Evolutionary conservation across 2,113 vertebrate species (phyloP), one percentile per base, ranked within the genome.

Genomic region (Macaca nemestrina): DNA sequence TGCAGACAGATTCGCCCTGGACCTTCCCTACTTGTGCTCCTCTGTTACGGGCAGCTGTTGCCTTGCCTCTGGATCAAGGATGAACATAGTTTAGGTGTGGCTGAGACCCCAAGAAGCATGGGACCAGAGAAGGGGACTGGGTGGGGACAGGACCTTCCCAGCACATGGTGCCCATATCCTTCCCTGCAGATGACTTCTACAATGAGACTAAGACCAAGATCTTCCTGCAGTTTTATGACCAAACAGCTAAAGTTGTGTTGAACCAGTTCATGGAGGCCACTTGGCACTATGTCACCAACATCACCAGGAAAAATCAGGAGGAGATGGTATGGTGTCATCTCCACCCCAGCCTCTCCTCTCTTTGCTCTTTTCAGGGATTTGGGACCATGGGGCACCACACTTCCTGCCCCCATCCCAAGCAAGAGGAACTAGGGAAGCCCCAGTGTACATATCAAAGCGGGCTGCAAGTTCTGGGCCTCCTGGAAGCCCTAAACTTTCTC

Each of bases 271-370:
- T 99, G 0, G 99, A 99, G 97, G 99, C 99, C 5, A 99, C 99
- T 40, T 99, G 99, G 99, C 93, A 96, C 55, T 99, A 99, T 98
- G 99, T 99, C 98, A 99, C 99, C 22, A 98, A 99, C 98, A 99
- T 99, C 98, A 99, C 98, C 0, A 98, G 99, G 8, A n/a, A 97
- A 76, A 99, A 99, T 98, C 99, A 98, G 94, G 32, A 99, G 80
- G 94, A 98, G 59, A 99, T 99, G 99, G 99, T 99, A 98, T 97
- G 97, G 59, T 92, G 73, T 84, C 90, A 32, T 43, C 67, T 85
- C 8, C 40, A 25, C 45, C 20, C n/a, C 50, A 73, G n/a, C 20
- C 55, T 61, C 52, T 88, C 70, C 35, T 64, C n/a, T 25, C 38
- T 80, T 97, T 87, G 48, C 67, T 92, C 38, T 87, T 50, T 79